Evolutionary conservation across 1,140 invertebrate species (phyloP).

Genomic region (Maconellicoccus hirsutus): DNA sequence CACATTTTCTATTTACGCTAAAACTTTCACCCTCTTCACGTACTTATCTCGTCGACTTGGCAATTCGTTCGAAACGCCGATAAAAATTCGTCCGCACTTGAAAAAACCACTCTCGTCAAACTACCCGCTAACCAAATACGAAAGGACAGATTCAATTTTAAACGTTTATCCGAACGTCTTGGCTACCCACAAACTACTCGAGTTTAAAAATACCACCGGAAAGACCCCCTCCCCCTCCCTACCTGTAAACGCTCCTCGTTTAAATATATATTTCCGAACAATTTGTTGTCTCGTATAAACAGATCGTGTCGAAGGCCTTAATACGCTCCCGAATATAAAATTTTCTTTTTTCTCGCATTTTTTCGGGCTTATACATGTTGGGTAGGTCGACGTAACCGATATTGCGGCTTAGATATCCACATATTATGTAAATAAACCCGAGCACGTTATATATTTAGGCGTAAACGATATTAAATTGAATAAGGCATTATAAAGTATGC

Average conservation of each 20-base stretch:
- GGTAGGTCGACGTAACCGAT: neutral
- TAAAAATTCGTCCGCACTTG: too few species aligned
- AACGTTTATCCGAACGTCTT: neutral
- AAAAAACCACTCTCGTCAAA: too few species aligned
- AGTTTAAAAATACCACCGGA: too few species aligned
- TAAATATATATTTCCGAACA: conserved; percentile 9
- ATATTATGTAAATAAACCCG: conserved; percentile 9
- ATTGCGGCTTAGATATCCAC: conserved; percentile 1
- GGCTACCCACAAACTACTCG: too few species aligned
- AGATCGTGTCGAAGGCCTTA: neutral
- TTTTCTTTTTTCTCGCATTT: neutral
- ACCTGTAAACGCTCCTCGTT: too few species aligned
- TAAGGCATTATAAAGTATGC: conserved; percentile 9
- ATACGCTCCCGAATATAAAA: neutral
- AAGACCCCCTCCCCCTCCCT: too few species aligned
- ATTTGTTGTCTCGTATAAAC: neutral
- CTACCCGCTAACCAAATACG: neutral
- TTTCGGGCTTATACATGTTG: neutral
- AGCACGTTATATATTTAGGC: neutral
- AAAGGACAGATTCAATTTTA: neutral
- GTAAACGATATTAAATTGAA: conserved; percentile 3
- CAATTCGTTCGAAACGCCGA: too few species aligned
- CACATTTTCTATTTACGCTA: too few species aligned
- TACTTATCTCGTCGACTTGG: too few species aligned
- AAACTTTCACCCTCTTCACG: too few species aligned